These are phyloP conservation scores for Ivindomyrus marchei DNA, from an alignment of 2,113 vertebrate species.

Conservation along the genomic window DNA sequence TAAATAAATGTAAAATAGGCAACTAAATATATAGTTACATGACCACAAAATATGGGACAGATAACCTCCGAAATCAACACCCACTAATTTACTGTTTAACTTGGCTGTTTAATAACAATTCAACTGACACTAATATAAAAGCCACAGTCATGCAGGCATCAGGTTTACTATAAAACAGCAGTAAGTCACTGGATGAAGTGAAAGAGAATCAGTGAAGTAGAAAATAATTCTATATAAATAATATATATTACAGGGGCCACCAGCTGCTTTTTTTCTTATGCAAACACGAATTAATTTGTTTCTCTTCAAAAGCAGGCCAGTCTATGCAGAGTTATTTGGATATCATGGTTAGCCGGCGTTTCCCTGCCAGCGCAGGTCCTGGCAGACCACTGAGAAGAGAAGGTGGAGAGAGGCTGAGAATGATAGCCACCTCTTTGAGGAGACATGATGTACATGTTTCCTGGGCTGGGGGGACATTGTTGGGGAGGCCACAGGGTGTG, in stretches of 20 bases:
- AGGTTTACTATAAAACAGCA: not conserved
- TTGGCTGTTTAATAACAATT: not conserved
- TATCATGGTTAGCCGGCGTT: not conserved
- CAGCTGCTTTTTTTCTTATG: not conserved
- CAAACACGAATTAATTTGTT: not conserved
- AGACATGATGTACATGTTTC: not conserved
- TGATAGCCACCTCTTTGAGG: not conserved
- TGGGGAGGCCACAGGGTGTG: constrained; percentile 70
- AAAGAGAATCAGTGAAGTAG: not conserved
- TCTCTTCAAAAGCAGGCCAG: not conserved
- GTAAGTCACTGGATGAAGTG: not conserved
- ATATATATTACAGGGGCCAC: not conserved
- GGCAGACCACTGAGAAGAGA: not conserved
- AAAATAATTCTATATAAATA: not conserved
- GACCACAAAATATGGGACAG: not conserved
- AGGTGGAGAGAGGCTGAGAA: not conserved
- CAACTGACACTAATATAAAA: not conserved
- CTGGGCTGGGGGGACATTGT: constrained; percentile 58
- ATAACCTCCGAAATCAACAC: not conserved
- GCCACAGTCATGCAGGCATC: not conserved
- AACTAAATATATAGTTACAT: not conserved
- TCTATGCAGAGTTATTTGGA: not conserved
- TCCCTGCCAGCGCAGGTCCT: not conserved
- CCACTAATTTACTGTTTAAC: not conserved
- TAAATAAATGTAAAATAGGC: not conserved